Percentiles rank a stretch among this genome's conserved stretches.
Conservation (phyloP, 1,140 invertebrate species). For the Aphaenogaster ashmeadi region DNA sequence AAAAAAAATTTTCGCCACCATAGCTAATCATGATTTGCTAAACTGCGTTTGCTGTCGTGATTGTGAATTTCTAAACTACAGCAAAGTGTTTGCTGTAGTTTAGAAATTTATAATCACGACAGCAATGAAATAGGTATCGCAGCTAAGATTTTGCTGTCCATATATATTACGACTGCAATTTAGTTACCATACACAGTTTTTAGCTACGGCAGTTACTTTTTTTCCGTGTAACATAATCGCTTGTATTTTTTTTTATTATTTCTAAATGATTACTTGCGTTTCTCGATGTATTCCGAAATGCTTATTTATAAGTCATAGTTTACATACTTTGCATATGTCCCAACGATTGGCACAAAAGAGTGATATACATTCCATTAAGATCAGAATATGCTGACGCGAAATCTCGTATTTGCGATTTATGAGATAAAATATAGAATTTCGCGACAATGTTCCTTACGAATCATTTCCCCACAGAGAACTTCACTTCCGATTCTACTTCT, state of each 20-base stretch:
- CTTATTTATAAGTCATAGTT: neutral
- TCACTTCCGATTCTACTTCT: constrained; percentile 39
- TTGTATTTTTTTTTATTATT: neutral
- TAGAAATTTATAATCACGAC: too few relatives aligned
- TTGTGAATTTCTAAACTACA: too few relatives aligned
- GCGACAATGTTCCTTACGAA: neutral
- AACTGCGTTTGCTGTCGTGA: too few relatives aligned
- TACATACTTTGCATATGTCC: neutral
- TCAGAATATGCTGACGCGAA: neutral
- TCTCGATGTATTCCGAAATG: neutral
- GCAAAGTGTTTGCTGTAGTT: too few relatives aligned
- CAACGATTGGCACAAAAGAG: neutral
- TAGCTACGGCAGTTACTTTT: too few relatives aligned
- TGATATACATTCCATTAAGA: neutral
- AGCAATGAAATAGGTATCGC: too few relatives aligned
- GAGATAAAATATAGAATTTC: neutral
- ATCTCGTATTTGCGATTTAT: neutral
- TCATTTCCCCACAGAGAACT: neutral
- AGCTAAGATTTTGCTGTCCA: too few relatives aligned
- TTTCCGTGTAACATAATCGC: too few relatives aligned
- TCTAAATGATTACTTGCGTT: neutral
- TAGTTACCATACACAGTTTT: too few relatives aligned
- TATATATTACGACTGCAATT: too few relatives aligned
- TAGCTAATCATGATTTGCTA: too few relatives aligned
- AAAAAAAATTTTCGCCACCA: too few relatives aligned